Evolutionary conservation across 1,140 invertebrate genomes (phyloP).

Genomic region (Hesperophylax magnus): DNA sequence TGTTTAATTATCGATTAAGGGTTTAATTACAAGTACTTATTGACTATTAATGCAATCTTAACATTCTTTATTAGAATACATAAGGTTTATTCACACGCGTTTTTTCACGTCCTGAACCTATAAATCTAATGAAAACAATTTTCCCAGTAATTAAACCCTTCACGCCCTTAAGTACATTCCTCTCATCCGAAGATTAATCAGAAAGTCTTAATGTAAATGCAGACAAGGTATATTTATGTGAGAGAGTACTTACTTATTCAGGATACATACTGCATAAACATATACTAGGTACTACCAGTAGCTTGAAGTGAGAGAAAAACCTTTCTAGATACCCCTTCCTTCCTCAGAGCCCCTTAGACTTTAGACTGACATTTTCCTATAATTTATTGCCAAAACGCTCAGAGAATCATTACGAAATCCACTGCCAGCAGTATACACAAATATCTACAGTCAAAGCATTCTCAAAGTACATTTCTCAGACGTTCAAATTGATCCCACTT

Average conservation of each 20-base stretch:
- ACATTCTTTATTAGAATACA: too few relatives aligned
- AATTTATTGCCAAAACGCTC: constrained; percentile 55
- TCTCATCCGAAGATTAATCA: background rate
- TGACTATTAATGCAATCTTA: too few relatives aligned
- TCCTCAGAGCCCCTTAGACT: constrained; percentile 26
- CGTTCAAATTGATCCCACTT: too few relatives aligned
- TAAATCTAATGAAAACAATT: background rate
- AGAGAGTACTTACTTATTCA: constrained; percentile 33
- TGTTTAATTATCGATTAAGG: too few relatives aligned
- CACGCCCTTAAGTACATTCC: constrained; percentile 17
- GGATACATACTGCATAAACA: background rate
- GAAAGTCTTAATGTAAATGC: constrained; percentile 10
- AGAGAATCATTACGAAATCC: constrained; percentile 51
- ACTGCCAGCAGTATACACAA: background rate
- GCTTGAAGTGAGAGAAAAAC: constrained; percentile 45
- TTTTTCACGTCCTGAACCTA: background rate
- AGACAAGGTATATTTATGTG: constrained; percentile 38
- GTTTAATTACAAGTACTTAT: too few relatives aligned
- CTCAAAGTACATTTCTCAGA: too few relatives aligned
- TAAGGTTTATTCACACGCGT: background rate
- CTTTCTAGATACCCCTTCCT: constrained; percentile 48
- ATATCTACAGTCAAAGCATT: background rate
- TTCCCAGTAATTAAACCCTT: constrained; percentile 25
- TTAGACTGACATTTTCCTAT: constrained; percentile 55
- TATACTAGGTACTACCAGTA: background rate